Percentiles rank a stretch among this genome's conserved stretches.
Conservation (phyloP, 2,113 vertebrate species). For the Monopterus albus region DNA sequence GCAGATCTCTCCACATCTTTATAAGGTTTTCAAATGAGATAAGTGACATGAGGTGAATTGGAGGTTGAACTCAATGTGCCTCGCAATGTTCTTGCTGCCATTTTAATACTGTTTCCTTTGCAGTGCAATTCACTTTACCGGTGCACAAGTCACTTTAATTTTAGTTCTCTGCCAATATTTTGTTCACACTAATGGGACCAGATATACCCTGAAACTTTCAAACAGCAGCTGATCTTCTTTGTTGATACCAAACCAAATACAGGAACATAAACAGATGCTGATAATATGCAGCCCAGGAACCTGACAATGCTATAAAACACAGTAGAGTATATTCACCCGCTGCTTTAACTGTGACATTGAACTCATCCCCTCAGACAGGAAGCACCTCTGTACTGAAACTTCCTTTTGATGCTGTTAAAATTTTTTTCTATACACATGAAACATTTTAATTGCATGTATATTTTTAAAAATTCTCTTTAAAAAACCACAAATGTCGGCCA, state of each 20-base stretch:
- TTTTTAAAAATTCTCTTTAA: background rate
- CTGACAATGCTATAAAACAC: too few relatives aligned
- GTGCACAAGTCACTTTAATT: too few relatives aligned
- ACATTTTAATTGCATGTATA: background rate
- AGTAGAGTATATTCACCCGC: conserved; percentile 13
- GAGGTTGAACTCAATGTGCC: conserved; percentile 1
- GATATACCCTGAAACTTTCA: too few relatives aligned
- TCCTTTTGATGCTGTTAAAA: background rate
- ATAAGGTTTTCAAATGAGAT: conserved; percentile 1
- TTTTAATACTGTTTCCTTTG: background rate
- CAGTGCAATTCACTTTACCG: background rate
- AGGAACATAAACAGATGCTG: conserved; percentile 2
- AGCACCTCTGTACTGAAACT: background rate
- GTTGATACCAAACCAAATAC: conserved; percentile 6
- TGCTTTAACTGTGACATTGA: conserved; percentile 10
- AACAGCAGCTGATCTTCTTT: too few relatives aligned
- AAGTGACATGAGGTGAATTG: conserved; percentile 16
- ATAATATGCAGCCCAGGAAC: conserved; percentile 12
- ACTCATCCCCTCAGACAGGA: conserved; percentile 1
- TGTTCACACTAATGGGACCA: background rate
- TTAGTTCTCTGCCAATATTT: too few relatives aligned
- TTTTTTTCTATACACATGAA: background rate
- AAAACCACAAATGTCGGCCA: background rate
- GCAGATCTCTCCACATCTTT: background rate
- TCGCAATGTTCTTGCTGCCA: background rate